Percentiles rank a stretch among this genome's conserved stretches.
phyloP scores from a whole-genome alignment of 2,888 invertebrate genomes.

The Lymantria dispar region DNA sequence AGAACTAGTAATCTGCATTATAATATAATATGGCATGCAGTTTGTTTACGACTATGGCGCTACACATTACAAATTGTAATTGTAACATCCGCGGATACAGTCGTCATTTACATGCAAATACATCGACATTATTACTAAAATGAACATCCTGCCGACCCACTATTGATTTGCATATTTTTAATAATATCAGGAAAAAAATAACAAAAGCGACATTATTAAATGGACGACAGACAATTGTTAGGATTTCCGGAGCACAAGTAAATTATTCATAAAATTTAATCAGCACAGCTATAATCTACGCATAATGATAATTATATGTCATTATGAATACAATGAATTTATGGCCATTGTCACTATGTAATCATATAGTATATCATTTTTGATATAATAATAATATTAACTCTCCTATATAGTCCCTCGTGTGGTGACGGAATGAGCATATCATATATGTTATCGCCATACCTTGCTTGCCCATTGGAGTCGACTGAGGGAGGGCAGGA shows the following conservation, averaged over 20 bases:
- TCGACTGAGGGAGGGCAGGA: too few species aligned
- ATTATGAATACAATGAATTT: slow-evolving; percentile 46
- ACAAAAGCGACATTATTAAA: slow-evolving; percentile 69
- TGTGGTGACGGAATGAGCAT: too few species aligned
- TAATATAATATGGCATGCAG: slow-evolving; percentile 25
- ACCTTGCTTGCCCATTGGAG: too few species aligned
- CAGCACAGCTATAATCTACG: slow-evolving; percentile 64
- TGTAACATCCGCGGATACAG: slow-evolving; percentile 71
- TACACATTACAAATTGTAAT: slow-evolving; percentile 66
- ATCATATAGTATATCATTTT: slow-evolving; percentile 17
- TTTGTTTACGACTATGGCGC: slow-evolving; percentile 61
- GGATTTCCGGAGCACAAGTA: slow-evolving; percentile 66
- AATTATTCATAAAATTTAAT: slow-evolving; percentile 78
- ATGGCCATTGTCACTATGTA: slow-evolving; percentile 21
- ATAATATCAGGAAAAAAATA: slow-evolving; percentile 70
- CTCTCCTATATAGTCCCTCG: neutral
- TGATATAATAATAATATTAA: neutral
- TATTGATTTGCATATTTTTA: slow-evolving; percentile 82
- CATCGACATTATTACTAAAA: slow-evolving; percentile 74
- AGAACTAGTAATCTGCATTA: neutral
- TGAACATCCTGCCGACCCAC: slow-evolving; percentile 71
- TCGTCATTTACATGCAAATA: slow-evolving; percentile 78
- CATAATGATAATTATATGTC: slow-evolving; percentile 58
- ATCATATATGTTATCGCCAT: too few species aligned
- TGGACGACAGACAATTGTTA: slow-evolving; percentile 65